phyloP scores from a whole-genome alignment of 23 tunicate genomes.

The Clavelina lepadiformis region DNA sequence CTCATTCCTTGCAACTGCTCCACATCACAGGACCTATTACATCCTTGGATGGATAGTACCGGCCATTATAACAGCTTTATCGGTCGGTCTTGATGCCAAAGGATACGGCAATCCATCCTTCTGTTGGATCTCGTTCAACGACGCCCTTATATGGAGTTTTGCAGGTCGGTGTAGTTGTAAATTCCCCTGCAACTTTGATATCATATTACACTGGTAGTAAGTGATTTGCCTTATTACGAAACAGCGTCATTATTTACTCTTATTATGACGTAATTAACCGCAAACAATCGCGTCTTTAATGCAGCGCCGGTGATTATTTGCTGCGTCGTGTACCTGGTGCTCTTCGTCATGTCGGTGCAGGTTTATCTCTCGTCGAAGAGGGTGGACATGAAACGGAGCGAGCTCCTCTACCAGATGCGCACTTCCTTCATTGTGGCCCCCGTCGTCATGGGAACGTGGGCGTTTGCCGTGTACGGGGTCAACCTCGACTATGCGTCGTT shows the following conservation, averaged over 20 bases:
- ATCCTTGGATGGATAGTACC: constrained; percentile 84
- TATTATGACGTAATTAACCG: neutral
- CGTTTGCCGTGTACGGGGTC: constrained; percentile 54
- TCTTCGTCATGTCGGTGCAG: constrained; percentile 49
- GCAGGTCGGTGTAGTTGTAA: constrained; percentile 66
- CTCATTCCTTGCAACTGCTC: neutral
- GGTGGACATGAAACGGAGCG: constrained; percentile 35
- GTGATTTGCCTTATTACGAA: neutral
- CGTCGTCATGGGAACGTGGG: constrained; percentile 28
- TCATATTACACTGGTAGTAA: neutral
- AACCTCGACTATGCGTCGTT: constrained; percentile 36
- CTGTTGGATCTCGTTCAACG: constrained; percentile 69
- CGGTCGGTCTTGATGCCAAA: constrained; percentile 89
- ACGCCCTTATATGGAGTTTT: constrained; percentile 76
- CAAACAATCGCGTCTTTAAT: neutral
- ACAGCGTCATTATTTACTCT: neutral
- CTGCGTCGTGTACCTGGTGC: constrained; percentile 21
- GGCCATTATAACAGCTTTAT: constrained; percentile 75
- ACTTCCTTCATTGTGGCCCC: constrained; percentile 31
- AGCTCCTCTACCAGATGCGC: constrained; percentile 28
- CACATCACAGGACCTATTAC: constrained; percentile 53
- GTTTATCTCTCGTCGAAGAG: constrained; percentile 61
- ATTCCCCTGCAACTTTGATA: too few relatives aligned
- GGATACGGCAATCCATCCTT: constrained; percentile 76
- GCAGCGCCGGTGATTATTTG: constrained; percentile 62